These are phyloP conservation scores for Puma concolor DNA, from an alignment of 2,113 vertebrate genomes.

Conservation along the genomic window DNA sequence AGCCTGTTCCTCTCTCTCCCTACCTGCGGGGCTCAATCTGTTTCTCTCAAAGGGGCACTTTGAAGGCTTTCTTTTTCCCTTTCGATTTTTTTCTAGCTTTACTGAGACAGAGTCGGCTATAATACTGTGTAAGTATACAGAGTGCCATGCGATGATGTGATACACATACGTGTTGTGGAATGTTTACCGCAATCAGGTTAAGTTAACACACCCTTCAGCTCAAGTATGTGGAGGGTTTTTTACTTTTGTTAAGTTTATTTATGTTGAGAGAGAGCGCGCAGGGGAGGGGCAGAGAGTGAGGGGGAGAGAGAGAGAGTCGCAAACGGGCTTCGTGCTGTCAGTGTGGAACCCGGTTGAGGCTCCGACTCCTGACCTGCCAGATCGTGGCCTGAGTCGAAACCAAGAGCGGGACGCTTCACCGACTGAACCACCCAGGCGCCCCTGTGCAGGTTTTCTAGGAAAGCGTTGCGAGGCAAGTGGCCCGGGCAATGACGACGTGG, in stretches of 20 bases:
- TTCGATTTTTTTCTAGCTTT: neutral
- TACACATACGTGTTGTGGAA: neutral
- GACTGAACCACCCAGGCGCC: too few species aligned
- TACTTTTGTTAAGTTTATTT: too few species aligned
- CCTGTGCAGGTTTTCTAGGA: neutral
- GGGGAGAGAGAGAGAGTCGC: too few species aligned
- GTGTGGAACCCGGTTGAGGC: too few species aligned
- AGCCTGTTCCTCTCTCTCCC: neutral
- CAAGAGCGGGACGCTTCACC: too few species aligned
- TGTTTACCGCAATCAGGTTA: neutral
- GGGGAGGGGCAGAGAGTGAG: too few species aligned
- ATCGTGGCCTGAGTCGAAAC: too few species aligned
- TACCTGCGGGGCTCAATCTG: neutral
- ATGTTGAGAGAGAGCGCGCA: too few species aligned
- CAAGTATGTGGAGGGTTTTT: neutral
- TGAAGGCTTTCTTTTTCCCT: neutral
- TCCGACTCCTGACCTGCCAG: too few species aligned
- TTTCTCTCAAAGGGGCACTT: neutral
- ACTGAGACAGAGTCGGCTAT: neutral
- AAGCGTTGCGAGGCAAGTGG: neutral
- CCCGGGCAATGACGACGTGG: too few species aligned
- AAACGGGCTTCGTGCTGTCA: too few species aligned
- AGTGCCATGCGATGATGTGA: neutral
- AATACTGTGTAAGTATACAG: neutral
- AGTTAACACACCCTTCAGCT: neutral